phyloP scores from a whole-genome alignment of 2,113 vertebrate genomes.

The Dromaius novaehollandiae region DNA sequence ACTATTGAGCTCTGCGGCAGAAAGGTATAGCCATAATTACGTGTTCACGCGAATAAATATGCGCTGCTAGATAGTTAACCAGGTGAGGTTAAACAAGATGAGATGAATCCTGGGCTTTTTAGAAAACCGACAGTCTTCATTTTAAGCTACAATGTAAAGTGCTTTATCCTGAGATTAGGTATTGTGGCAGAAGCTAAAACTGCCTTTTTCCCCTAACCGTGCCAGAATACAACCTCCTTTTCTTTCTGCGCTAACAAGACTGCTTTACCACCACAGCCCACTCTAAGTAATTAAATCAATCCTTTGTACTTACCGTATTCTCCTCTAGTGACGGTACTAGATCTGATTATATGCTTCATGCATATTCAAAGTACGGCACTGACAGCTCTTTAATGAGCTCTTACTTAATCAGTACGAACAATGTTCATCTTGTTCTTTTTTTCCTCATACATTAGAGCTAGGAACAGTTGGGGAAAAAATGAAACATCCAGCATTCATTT shows the following conservation, averaged over 20 bases:
- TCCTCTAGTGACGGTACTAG: conserved; percentile 88
- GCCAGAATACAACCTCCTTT: conserved; percentile 89
- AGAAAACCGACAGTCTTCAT: conserved; percentile 83
- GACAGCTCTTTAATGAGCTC: conserved; percentile 98
- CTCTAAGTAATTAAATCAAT: conserved; percentile 99
- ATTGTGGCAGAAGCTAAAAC: conserved; percentile 92
- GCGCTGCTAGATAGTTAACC: conserved; percentile 76
- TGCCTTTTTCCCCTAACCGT: conserved; percentile 83
- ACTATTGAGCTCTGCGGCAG: conserved; percentile 47
- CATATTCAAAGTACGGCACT: conserved; percentile 94
- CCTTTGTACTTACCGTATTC: conserved; percentile 93
- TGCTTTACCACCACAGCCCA: conserved; percentile 88
- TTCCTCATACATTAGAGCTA: conserved; percentile 86
- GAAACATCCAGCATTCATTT: conserved; percentile 87
- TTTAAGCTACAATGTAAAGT: conserved; percentile 85
- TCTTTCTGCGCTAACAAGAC: conserved; percentile 90
- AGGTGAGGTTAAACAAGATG: conserved; percentile 84
- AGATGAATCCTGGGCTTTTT: conserved; percentile 82
- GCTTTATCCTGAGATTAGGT: conserved; percentile 91
- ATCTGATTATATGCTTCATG: conserved; percentile 97
- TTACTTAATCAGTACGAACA: conserved; percentile 97
- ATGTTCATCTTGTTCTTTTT: conserved; percentile 97
- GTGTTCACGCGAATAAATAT: conserved; percentile 64
- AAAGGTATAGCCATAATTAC: conserved; percentile 65
- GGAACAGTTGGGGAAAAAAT: conserved; percentile 84